phyloP scores from a whole-genome alignment of 2,888 invertebrate species.

The Limnephilus auricula region DNA sequence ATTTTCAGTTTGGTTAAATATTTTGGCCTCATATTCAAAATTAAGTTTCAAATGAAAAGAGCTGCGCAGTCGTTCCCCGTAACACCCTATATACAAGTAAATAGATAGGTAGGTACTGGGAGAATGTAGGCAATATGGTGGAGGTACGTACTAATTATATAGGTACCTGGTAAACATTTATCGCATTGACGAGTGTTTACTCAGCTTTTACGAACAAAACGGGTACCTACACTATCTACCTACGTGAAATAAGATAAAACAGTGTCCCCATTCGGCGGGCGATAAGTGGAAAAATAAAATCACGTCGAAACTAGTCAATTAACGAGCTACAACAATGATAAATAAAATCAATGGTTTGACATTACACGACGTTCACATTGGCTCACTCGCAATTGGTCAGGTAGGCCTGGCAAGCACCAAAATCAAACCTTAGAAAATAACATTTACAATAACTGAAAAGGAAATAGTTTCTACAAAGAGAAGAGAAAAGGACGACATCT shows the following conservation, averaged over 20 bases:
- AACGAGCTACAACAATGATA: neutral
- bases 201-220: slow-evolving; percentile 2
- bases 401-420: neutral
- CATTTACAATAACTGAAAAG: too few species aligned
- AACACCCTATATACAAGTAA: neutral
- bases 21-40: too few species aligned
- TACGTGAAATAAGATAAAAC: neutral
- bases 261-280: neutral
- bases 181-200: neutral
- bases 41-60: too few species aligned
- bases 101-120: neutral
- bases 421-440: too few species aligned
- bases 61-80: too few species aligned
- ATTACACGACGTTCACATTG: neutral
- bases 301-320: slow-evolving; percentile 2
- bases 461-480: too few species aligned
- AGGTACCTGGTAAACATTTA: neutral
- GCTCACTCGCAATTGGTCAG: neutral
- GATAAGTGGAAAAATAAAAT: slow-evolving; percentile 2
- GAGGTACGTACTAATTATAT: neutral
- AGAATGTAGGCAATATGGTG: neutral
- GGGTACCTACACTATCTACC: neutral
- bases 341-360: neutral
- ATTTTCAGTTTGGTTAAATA: too few species aligned
- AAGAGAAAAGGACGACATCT: too few species aligned